Conservation (phyloP, 2,113 vertebrate species). For the Callipepla squamata region DNA sequence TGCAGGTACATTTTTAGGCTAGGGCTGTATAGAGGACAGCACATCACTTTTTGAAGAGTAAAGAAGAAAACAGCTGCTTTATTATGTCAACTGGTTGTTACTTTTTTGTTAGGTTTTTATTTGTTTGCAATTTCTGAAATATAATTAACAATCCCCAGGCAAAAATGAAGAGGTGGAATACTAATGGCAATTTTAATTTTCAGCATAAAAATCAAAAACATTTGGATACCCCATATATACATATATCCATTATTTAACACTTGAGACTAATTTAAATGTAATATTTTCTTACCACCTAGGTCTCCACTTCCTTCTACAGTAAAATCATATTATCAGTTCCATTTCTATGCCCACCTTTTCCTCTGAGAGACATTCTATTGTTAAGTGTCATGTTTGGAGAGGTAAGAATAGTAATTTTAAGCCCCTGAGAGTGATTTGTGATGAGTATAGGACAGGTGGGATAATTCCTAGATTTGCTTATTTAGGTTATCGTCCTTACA, state of each 20-base stretch:
- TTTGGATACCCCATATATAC: constrained; percentile 50
- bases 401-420: neutral
- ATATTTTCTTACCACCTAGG: constrained; percentile 25
- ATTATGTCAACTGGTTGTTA: constrained; percentile 24
- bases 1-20: neutral
- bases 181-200: constrained; percentile 70
- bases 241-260: constrained; percentile 60
- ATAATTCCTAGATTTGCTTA: constrained; percentile 3
- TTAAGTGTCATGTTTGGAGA: neutral
- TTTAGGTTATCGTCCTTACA: neutral
- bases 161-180: constrained; percentile 71
- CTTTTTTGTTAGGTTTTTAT: constrained; percentile 43
- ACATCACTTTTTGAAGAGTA: neutral
- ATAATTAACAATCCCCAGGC: constrained; percentile 68
- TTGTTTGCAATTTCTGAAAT: constrained; percentile 58
- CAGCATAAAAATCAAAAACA: constrained; percentile 58
- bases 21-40: neutral
- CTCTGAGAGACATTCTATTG: neutral
- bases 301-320: neutral
- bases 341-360: neutral
- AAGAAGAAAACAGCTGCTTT: neutral
- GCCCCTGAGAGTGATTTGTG: neutral
- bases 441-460: neutral
- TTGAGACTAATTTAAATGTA: constrained; percentile 48
- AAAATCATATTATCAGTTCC: constrained; percentile 8